phyloP scores from a whole-genome alignment of 1,140 invertebrate species.

The Eumaeus atala region DNA sequence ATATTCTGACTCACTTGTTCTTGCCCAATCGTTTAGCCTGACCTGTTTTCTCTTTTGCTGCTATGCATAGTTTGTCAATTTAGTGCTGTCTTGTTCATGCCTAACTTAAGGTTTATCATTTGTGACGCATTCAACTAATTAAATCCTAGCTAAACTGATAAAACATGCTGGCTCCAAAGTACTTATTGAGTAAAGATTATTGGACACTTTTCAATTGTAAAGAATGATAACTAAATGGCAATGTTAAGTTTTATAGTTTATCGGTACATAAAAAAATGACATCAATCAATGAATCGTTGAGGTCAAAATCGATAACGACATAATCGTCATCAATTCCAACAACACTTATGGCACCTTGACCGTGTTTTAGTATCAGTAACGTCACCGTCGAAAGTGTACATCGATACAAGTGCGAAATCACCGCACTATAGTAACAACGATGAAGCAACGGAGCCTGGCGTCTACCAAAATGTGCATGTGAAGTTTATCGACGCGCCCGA shows the following conservation, averaged over 20 bases:
- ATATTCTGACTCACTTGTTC: slow-evolving; percentile 28
- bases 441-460: slow-evolving; percentile 25
- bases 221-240: no score
- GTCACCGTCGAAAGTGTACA: slow-evolving; percentile 65
- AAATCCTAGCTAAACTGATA: no score
- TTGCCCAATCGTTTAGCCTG: slow-evolving; percentile 1
- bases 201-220: no score
- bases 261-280: no score
- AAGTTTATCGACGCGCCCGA: slow-evolving; percentile 48
- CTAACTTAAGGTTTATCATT: no score
- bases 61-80: no score
- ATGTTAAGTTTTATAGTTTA: no score
- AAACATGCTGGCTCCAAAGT: no score
- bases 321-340: not conserved
- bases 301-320: not conserved
- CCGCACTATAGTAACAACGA: slow-evolving; percentile 67
- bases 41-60: slow-evolving; percentile 3
- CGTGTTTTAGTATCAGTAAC: slow-evolving; percentile 64
- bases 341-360: slow-evolving; percentile 36
- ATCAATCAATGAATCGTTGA: not conserved
- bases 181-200: no score
- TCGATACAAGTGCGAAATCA: slow-evolving; percentile 58
- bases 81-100: slow-evolving; percentile 5
- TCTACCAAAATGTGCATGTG: slow-evolving; percentile 32
- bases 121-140: no score